phyloP scores from a whole-genome alignment of 2,888 invertebrate genomes.

The Hypomecis punctinalis region DNA sequence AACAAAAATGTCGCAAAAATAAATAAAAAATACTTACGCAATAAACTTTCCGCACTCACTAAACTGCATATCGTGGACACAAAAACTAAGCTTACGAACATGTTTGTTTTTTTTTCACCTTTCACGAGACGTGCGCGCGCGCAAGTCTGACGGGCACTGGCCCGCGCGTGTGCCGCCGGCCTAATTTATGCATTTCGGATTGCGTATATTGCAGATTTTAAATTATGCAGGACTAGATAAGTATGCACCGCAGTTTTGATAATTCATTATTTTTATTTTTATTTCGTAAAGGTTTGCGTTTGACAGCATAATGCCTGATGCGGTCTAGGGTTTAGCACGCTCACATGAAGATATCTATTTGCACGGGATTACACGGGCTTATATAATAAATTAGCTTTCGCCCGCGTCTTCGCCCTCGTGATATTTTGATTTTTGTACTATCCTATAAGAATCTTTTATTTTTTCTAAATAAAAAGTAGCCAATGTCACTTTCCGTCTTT shows the following conservation, averaged over 20 bases:
- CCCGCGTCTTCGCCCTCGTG: too few species aligned
- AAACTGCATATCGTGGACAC: constrained; percentile 47
- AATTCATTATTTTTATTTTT: too few species aligned
- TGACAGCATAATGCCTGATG: too few species aligned
- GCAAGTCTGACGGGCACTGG: constrained; percentile 18
- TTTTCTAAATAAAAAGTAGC: too few species aligned
- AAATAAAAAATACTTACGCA: constrained; percentile 50
- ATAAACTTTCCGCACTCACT: constrained; percentile 48
- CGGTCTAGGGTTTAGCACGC: too few species aligned
- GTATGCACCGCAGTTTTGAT: neutral
- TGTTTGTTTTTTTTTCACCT: constrained; percentile 36
- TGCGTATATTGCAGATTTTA: neutral
- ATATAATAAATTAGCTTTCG: too few species aligned
- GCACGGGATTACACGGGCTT: too few species aligned
- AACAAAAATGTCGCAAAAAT: neutral
- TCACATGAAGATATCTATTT: too few species aligned
- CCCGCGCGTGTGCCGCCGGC: constrained; percentile 38
- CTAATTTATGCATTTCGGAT: constrained; percentile 51
- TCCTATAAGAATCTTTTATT: too few species aligned
- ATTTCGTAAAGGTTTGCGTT: too few species aligned
- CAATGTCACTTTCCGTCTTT: too few species aligned
- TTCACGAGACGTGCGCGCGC: neutral
- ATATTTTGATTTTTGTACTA: too few species aligned
- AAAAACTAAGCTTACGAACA: constrained; percentile 50
- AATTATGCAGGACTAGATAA: neutral